Conservation (phyloP, 1,140 invertebrate species). For the Mylabris phalerata region DNA sequence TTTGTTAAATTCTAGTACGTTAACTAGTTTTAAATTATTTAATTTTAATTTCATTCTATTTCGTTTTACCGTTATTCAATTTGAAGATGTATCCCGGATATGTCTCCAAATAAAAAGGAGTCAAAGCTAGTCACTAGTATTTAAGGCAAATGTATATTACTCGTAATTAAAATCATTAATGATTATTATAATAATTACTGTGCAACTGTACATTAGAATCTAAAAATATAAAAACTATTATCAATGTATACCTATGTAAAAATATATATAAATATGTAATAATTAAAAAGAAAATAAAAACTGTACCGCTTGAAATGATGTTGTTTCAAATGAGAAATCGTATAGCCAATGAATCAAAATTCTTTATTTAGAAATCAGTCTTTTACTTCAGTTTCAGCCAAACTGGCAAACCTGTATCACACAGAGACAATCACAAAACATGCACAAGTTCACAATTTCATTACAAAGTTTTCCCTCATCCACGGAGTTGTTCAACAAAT, state of each 20-base stretch:
- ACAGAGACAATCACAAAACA: conserved; percentile 40
- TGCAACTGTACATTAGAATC: no score
- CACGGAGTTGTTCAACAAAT: no score
- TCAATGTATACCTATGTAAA: neutral
- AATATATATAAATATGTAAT: neutral
- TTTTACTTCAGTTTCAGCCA: conserved; percentile 38
- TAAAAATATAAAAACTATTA: neutral
- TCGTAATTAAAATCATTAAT: no score
- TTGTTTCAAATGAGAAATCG: neutral
- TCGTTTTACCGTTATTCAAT: conserved; percentile 8
- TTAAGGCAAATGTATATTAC: conserved; percentile 19
- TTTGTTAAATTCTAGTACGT: conserved; percentile 16
- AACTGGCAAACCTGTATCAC: conserved; percentile 36
- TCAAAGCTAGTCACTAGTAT: conserved; percentile 30
- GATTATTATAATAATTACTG: no score
- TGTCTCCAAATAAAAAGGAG: conserved; percentile 10
- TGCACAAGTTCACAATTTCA: conserved; percentile 27
- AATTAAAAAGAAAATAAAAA: neutral
- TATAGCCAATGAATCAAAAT: neutral
- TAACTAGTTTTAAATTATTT: conserved; percentile 28
- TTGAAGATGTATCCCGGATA: conserved; percentile 4
- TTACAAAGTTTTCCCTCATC: conserved; percentile 10
- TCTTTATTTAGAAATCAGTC: conserved; percentile 40
- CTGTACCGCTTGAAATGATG: neutral
- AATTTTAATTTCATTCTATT: conserved; percentile 5